Evolutionary conservation across 2,797 vertebrate species (phyloP).

Genomic region (Vireo griseus): DNA sequence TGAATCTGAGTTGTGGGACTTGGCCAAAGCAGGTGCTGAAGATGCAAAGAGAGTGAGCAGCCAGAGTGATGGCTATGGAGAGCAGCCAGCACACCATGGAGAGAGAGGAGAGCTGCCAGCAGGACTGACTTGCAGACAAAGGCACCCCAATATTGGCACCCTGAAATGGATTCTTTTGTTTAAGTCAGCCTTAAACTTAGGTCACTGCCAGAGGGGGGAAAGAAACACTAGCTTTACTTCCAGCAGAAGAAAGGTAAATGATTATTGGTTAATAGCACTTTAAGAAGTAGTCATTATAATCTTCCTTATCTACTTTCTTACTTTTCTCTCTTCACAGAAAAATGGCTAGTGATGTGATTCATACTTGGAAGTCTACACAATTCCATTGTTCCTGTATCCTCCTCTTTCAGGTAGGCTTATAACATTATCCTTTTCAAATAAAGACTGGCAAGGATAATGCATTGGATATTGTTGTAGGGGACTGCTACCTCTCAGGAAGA

Average conservation of each 20-base stretch:
- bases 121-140: neutral
- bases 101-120: neutral
- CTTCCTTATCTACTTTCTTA: neutral
- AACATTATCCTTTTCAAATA: neutral
- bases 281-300: neutral
- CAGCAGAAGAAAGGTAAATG: neutral
- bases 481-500: neutral
- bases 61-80: fast-evolving
- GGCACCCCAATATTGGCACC: neutral
- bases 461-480: neutral
- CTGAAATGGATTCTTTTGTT: neutral
- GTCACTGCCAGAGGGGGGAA: neutral
- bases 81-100: fast-evolving
- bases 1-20: neutral
- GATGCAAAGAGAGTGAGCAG: neutral
- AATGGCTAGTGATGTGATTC: neutral
- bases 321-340: neutral
- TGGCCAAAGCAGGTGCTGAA: neutral
- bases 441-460: neutral
- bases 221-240: neutral
- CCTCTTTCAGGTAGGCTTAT: neutral
- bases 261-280: neutral
- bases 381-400: neutral
- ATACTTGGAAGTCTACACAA: neutral
- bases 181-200: neutral